These are phyloP conservation scores for Natrix natrix DNA, from an alignment of 2,797 vertebrate genomes.

Conservation along the genomic window DNA sequence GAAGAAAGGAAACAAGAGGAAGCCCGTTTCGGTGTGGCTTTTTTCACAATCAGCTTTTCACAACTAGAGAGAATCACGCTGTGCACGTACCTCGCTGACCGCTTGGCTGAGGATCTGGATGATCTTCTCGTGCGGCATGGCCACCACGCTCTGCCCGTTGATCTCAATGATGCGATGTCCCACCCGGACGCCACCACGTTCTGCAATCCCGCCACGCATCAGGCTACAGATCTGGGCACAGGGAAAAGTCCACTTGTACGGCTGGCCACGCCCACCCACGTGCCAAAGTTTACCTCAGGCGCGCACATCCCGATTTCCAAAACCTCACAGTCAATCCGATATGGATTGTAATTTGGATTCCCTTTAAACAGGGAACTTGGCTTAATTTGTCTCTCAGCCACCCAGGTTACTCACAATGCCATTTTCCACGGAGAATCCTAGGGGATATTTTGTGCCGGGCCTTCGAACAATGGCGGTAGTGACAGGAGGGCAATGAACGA, in stretches of 20 bases:
- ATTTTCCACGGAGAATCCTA: conserved; percentile 96
- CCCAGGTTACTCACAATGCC: conserved; percentile 80
- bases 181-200: conserved; percentile 90
- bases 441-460: conserved; percentile 85
- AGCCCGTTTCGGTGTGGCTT: neutral
- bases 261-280: accelerated
- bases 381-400: neutral
- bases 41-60: neutral
- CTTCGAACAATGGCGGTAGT: conserved; percentile 92
- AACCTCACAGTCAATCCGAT: neutral
- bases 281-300: neutral
- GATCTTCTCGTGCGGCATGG: conserved; percentile 88
- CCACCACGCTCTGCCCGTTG: conserved; percentile 95
- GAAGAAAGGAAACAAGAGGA: neutral
- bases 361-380: neutral
- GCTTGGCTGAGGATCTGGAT: conserved; percentile 88
- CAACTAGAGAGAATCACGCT: neutral
- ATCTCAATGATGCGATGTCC: conserved; percentile 98
- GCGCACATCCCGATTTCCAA: neutral
- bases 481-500: conserved; percentile 92
- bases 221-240: conserved; percentile 90
- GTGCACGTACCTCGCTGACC: conserved; percentile 80
- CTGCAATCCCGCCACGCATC: conserved; percentile 92
- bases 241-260: neutral
- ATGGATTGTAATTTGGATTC: neutral